Evolutionary conservation across 2,113 vertebrate genomes (phyloP).

Genomic region (Herpetotheres cachinnans): DNA sequence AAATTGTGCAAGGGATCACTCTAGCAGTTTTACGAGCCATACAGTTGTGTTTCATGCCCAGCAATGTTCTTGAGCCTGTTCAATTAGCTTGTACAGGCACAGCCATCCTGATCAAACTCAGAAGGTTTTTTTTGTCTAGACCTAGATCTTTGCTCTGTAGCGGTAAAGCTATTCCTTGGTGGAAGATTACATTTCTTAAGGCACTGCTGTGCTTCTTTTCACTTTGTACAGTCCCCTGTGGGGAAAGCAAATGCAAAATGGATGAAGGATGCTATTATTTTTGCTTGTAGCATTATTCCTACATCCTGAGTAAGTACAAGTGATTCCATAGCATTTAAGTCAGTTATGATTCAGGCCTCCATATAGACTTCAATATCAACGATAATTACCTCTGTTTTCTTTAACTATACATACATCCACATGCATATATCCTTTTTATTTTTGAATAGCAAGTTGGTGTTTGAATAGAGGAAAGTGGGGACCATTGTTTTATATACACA

Average conservation of each 20-base stretch:
- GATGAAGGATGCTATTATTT: not conserved
- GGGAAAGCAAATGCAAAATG: not conserved
- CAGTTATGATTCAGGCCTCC: not conserved
- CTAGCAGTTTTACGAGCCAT: not conserved
- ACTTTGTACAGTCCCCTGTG: not conserved
- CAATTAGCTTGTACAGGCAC: not conserved
- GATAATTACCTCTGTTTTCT: not conserved
- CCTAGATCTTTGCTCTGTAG: not conserved
- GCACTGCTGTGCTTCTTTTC: not conserved
- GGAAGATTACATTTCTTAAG: not conserved
- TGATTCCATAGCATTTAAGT: not conserved
- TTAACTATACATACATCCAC: not conserved
- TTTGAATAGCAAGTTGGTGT: not conserved
- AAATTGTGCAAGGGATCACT: not conserved
- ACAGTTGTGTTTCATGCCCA: not conserved
- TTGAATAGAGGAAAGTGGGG: not conserved
- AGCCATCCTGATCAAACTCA: not conserved
- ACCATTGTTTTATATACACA: not conserved
- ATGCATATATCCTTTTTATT: not conserved
- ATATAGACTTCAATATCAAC: not conserved
- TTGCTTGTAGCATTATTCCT: not conserved
- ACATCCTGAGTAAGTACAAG: not conserved
- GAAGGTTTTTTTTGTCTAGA: not conserved
- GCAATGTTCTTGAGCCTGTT: not conserved
- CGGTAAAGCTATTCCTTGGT: not conserved